These are phyloP conservation scores for Acanthurus tractus DNA, from an alignment of 2,797 vertebrate species.

Conservation along the genomic window DNA sequence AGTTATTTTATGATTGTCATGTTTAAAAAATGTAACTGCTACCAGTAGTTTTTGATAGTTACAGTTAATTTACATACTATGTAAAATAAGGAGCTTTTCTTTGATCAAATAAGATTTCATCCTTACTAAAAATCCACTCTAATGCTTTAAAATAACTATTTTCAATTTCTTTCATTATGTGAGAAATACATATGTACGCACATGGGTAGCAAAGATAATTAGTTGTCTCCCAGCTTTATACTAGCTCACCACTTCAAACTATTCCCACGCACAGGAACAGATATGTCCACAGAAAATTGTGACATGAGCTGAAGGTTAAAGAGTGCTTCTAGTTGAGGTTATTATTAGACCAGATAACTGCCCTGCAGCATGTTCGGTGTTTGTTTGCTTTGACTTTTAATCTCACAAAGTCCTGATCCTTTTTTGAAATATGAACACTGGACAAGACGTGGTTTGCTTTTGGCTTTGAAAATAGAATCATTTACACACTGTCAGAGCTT, in stretches of 20 bases:
- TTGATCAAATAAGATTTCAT: too few species aligned
- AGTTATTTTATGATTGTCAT: too few species aligned
- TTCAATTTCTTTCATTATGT: background rate
- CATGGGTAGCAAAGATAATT: background rate
- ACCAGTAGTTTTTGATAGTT: too few species aligned
- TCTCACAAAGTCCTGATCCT: background rate
- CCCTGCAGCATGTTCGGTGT: background rate
- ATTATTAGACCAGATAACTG: background rate
- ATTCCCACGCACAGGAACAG: conserved; percentile 1
- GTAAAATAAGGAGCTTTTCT: too few species aligned
- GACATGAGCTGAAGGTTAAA: background rate
- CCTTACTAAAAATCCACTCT: too few species aligned
- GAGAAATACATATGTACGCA: background rate
- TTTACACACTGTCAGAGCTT: background rate
- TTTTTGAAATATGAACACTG: background rate
- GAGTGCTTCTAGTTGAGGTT: background rate
- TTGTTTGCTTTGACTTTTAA: conserved; percentile 8
- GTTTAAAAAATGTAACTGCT: too few species aligned
- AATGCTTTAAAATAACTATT: background rate
- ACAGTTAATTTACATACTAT: too few species aligned
- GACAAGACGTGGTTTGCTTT: background rate
- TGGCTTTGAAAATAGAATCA: too few species aligned
- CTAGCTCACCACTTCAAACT: background rate
- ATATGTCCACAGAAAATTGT: background rate
- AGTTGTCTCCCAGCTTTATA: background rate